Conservation (phyloP, 92 coral and sea anemone species). For the Palythoa grandis region DNA sequence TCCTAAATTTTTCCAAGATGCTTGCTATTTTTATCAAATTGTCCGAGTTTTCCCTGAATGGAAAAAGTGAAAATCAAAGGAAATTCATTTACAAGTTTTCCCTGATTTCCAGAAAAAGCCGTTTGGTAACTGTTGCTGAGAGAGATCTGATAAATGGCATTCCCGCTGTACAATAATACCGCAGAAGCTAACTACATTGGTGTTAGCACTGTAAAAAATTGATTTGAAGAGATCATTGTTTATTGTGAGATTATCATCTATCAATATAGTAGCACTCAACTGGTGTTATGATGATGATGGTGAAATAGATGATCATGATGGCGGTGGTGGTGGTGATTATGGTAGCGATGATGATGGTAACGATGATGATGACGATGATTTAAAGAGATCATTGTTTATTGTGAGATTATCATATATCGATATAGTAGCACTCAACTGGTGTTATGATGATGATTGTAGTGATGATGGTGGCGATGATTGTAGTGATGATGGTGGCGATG, state of each 20-base stretch:
- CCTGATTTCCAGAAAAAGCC: no score
- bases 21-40: no score
- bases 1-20: no score
- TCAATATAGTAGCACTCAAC: not conserved
- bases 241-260: not conserved
- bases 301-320: not conserved
- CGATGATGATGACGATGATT: not conserved
- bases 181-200: conserved; percentile 68
- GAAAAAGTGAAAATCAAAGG: no score
- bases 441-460: not conserved
- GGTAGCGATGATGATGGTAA: not conserved
- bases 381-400: not conserved
- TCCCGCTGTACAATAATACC: conserved; percentile 81
- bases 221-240: not conserved
- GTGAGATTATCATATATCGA: not conserved
- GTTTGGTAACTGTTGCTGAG: conserved; percentile 67
- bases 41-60: no score
- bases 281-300: not conserved
- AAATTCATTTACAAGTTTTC: no score
- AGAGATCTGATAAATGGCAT: conserved; percentile 73
- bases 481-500: not conserved
- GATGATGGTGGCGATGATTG: not conserved
- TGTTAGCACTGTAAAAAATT: conserved; percentile 28
- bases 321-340: not conserved
- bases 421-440: not conserved